A percentile compares a stretch with the other conserved stretches of the same genome.
These are phyloP conservation scores for Myripristis murdjan DNA, from an alignment of 2,797 vertebrate species.

Conservation along the genomic window DNA sequence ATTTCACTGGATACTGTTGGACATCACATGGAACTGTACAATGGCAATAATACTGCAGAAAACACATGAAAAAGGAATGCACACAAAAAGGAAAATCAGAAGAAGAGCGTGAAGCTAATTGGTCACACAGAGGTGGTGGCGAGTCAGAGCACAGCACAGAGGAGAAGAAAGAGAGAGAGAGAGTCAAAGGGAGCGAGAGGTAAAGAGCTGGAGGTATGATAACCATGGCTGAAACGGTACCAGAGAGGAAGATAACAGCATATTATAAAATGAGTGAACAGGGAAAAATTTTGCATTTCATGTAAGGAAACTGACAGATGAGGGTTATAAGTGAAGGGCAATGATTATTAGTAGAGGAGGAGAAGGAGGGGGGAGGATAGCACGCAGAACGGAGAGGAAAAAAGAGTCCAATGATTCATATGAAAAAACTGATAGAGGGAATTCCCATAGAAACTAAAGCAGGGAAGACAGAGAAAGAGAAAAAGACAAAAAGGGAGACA, in stretches of 20 bases:
- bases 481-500: not conserved
- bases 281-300: slow-evolving; percentile 44
- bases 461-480: slow-evolving; percentile 6
- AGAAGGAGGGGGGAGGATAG: slow-evolving; percentile 30
- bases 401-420: slow-evolving; percentile 25
- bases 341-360: slow-evolving; percentile 35
- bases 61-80: slow-evolving; percentile 21
- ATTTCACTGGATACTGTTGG: slow-evolving; percentile 13
- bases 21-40: slow-evolving; percentile 28
- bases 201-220: slow-evolving; percentile 5
- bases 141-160: slow-evolving; percentile 29
- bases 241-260: slow-evolving; percentile 22
- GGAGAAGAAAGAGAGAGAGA: slow-evolving; percentile 22
- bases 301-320: slow-evolving; percentile 40
- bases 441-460: slow-evolving; percentile 45
- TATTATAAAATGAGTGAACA: slow-evolving; percentile 15
- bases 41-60: slow-evolving; percentile 30
- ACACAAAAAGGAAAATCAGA: slow-evolving; percentile 12
- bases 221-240: slow-evolving; percentile 13
- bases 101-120: not conserved
- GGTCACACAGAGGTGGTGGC: not conserved
- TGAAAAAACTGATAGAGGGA: too few relatives aligned
- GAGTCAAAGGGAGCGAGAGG: too few relatives aligned
- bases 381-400: slow-evolving; percentile 31
- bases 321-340: slow-evolving; percentile 40